Evolutionary conservation across 2,797 vertebrate species (phyloP).

Genomic region (Rachycentron canadum): DNA sequence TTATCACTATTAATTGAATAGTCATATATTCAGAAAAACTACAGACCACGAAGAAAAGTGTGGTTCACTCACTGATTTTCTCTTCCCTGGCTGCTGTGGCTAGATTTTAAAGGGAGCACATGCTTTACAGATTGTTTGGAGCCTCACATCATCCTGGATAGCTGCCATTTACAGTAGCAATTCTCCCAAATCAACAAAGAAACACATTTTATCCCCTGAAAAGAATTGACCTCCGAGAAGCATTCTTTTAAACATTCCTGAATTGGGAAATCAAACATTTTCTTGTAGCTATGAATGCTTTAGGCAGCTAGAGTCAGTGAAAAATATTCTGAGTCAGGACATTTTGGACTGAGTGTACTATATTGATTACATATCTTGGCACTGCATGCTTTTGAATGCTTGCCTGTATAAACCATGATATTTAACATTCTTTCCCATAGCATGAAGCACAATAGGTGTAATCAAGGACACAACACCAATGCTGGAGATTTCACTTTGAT

Average conservation of each 20-base stretch:
- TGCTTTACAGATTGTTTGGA: conserved; percentile 27
- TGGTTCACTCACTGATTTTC: conserved; percentile 30
- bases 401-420: conserved; percentile 37
- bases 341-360: conserved; percentile 27
- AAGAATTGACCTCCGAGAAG: conserved; percentile 34
- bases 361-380: conserved; percentile 58
- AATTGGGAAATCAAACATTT: conserved; percentile 57
- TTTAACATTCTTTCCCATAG: conserved; percentile 55
- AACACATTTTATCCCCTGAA: conserved; percentile 41
- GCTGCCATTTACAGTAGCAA: conserved; percentile 39
- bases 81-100: conserved; percentile 10
- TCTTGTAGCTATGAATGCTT: conserved; percentile 33
- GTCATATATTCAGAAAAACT: conserved; percentile 16
- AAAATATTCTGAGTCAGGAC: conserved; percentile 9
- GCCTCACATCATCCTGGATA: conserved; percentile 19
- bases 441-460: conserved; percentile 72
- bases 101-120: conserved; percentile 3
- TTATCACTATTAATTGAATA: conserved; percentile 30
- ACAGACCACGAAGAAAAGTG: conserved; percentile 4
- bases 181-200: conserved; percentile 57
- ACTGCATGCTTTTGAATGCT: conserved; percentile 41
- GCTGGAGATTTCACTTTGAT: conserved; percentile 64
- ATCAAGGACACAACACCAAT: conserved; percentile 68
- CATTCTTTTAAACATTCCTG: conserved; percentile 43
- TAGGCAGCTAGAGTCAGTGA: conserved; percentile 14